These are phyloP conservation scores for Enteromius treurensis DNA, from an alignment of 2,797 vertebrate species.

Conservation along the genomic window DNA sequence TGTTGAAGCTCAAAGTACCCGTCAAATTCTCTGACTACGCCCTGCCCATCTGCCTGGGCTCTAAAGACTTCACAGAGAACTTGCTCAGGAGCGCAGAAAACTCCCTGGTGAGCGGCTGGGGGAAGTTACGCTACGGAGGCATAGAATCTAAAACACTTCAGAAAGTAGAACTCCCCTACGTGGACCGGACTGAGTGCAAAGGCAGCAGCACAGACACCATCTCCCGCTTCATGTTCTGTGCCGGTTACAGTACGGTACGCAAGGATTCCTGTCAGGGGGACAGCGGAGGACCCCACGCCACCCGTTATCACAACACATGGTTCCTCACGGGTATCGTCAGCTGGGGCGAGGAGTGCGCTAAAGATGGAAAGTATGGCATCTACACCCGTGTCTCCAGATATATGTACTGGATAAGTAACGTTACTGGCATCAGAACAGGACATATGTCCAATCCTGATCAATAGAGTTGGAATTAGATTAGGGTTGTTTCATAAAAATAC, in stretches of 20 bases:
- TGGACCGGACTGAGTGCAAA: slow-evolving; percentile 84
- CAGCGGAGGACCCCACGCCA: slow-evolving; percentile 90
- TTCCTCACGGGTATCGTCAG: slow-evolving; percentile 95
- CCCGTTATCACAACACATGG: slow-evolving; percentile 80
- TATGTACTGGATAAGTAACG: slow-evolving; percentile 70
- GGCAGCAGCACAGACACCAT: slow-evolving; percentile 79
- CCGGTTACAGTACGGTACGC: slow-evolving; percentile 72
- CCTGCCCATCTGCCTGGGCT: slow-evolving; percentile 88
- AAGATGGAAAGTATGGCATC: slow-evolving; percentile 87
- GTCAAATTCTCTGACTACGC: slow-evolving; percentile 78
- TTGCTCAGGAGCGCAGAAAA: slow-evolving; percentile 66
- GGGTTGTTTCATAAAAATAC: neutral
- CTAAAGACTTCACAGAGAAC: slow-evolving; percentile 82
- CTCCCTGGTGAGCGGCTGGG: slow-evolving; percentile 92
- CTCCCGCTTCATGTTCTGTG: slow-evolving; percentile 91
- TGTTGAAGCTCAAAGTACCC: slow-evolving; percentile 81
- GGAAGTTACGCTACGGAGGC: slow-evolving; percentile 72
- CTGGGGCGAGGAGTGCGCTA: slow-evolving; percentile 94
- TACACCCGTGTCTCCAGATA: slow-evolving; percentile 92
- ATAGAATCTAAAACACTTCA: slow-evolving; percentile 76
- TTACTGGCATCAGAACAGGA: slow-evolving; percentile 62
- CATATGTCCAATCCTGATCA: slow-evolving; percentile 18
- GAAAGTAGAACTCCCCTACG: slow-evolving; percentile 82
- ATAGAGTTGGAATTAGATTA: neutral
- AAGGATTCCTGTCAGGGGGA: slow-evolving; percentile 92